Percentiles rank a stretch among this genome's conserved stretches.
Conservation (phyloP, 1,140 invertebrate species). For the Theocolax elegans region DNA sequence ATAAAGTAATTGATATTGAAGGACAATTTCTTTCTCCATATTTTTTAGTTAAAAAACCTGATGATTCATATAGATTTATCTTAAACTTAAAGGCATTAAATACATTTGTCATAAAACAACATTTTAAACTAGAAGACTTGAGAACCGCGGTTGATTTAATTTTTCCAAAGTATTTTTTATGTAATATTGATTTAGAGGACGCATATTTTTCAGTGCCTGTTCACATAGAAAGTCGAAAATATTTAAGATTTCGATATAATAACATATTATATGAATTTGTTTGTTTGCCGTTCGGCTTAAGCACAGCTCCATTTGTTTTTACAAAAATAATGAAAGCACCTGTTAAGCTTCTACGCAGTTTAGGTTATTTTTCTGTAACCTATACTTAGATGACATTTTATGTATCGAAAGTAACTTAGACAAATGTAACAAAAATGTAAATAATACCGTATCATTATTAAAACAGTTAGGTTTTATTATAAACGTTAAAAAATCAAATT, state of each 20-base stretch:
- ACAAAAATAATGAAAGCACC: conserved; percentile 40
- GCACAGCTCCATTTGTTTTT: conserved; percentile 30
- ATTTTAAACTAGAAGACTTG: conserved; percentile 25
- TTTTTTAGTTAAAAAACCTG: conserved; percentile 11
- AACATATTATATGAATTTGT: conserved; percentile 31
- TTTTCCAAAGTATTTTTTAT: too few relatives aligned
- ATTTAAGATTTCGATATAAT: conserved; percentile 26
- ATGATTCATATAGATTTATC: conserved; percentile 4
- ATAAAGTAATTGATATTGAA: too few relatives aligned
- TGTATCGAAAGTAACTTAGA: neutral
- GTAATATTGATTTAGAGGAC: conserved; percentile 22
- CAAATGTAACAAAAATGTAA: neutral
- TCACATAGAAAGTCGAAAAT: conserved; percentile 21
- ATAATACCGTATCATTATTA: conserved; percentile 20
- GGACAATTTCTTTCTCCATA: neutral
- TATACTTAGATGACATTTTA: conserved; percentile 35
- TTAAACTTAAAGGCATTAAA: conserved; percentile 14
- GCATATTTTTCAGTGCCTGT: conserved; percentile 31
- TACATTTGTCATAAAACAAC: neutral
- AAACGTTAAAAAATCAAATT: conserved; percentile 20
- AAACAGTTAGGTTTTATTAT: conserved; percentile 27
- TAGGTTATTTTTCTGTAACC: conserved; percentile 21
- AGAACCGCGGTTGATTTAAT: conserved; percentile 17
- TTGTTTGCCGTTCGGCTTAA: conserved; percentile 36
- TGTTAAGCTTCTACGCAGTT: neutral